Evolutionary conservation across 2,888 invertebrate genomes (phyloP), one percentile per base, ranked within the genome.

Genomic region (Oscheius sp.): DNA sequence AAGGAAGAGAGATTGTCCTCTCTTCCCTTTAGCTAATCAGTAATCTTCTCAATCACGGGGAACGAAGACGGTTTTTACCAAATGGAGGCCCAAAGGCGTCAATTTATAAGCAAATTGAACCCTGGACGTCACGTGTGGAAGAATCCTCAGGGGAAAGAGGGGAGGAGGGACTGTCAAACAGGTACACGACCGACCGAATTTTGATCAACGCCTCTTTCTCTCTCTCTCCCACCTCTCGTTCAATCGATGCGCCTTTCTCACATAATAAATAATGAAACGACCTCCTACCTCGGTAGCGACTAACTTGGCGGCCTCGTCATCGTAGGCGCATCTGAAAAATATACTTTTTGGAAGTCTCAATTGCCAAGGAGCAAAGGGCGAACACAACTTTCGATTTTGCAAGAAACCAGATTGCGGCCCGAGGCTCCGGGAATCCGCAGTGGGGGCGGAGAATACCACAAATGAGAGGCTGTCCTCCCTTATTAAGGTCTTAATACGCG

Each of bases 331-430:
- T 41, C 41, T 41, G 44, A 59, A 59, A 59, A 9, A 17, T 28
- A 14, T n/a, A 59, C 41, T 9, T n/a, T 44, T 41, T 17, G 44
- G 17, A 20, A 32, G 54, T 22, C 20, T 6, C 17, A 22, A 59
- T 24, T 28, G 59, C 41, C 57, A 57, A 9, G 17, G 57, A 41
- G 57, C 57, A 57, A 59, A 59, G 59, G 54, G 59, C 59, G 44
- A 59, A 28, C 26, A 59, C 59, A 59, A 38, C 59, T 59, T 59
- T 59, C 59, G 59, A 59, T 59, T 57, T 59, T 22, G 41, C 32
- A 54, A 54, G 41, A 26, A 59, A 59, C 59, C 59, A 59, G 59
- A 59, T 59, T 59, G 59, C 54, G 41, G 41, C 24, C 59, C 26
- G 59, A 17, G 59, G 59, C 59, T 54, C 33, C 32, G 32, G 54